These are phyloP conservation scores for Chroicocephalus ridibundus DNA, from an alignment of 2,113 vertebrate genomes.

Conservation along the genomic window DNA sequence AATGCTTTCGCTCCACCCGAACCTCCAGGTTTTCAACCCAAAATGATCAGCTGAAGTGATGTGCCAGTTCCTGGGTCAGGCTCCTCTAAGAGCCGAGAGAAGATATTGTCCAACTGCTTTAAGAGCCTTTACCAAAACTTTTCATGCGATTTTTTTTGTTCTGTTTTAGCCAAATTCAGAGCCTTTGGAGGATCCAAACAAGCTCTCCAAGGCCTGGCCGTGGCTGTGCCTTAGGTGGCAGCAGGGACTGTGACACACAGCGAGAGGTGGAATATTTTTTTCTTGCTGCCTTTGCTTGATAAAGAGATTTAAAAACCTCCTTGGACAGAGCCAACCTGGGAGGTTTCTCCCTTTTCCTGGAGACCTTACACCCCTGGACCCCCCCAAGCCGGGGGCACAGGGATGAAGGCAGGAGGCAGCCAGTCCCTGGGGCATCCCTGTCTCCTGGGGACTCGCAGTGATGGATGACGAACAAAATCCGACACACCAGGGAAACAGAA, in stretches of 20 bases:
- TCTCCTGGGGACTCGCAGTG: accelerated
- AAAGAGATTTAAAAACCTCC: not conserved
- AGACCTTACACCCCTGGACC: accelerated
- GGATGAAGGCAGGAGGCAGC: not conserved
- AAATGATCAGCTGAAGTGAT: accelerated
- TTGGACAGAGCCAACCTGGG: not conserved
- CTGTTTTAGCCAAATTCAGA: not conserved
- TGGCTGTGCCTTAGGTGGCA: not conserved
- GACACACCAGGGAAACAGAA: accelerated
- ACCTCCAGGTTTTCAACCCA: not conserved
- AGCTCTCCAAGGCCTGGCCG: accelerated
- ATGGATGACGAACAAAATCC: not conserved
- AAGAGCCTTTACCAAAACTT: not conserved
- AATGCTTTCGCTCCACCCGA: not conserved
- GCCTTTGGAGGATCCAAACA: not conserved
- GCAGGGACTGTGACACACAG: accelerated
- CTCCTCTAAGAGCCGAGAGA: not conserved
- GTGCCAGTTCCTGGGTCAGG: not conserved
- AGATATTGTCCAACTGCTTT: accelerated
- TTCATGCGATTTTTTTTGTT: accelerated
- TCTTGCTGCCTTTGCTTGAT: not conserved
- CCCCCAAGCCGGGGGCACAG: accelerated
- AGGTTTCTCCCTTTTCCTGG: not conserved
- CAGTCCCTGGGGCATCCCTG: accelerated
- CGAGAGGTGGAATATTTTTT: not conserved